Percentiles rank a stretch among this genome's conserved stretches.
Conservation (phyloP, 2,113 vertebrate genomes). For the Catharus minimus region DNA sequence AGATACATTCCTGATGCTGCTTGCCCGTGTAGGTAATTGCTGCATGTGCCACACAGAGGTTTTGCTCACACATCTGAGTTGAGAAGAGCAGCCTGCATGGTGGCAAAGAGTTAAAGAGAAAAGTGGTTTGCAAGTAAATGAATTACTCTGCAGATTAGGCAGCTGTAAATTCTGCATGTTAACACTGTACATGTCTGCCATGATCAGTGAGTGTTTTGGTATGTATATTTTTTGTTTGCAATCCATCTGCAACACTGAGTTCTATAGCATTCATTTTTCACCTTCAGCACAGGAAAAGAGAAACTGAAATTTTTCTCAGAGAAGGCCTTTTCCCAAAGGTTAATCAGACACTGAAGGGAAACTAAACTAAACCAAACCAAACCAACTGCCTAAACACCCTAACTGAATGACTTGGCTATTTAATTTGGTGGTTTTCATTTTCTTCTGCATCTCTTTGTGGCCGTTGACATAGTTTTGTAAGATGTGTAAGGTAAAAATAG, state of each 20-base stretch:
- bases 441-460: neutral
- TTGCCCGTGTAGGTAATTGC: neutral
- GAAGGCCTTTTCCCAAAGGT: slow-evolving; percentile 1
- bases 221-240: neutral
- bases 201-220: neutral
- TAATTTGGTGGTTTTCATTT: neutral
- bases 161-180: neutral
- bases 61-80: neutral
- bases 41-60: neutral
- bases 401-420: neutral
- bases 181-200: neutral
- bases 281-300: neutral
- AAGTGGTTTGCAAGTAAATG: neutral
- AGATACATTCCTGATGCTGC: neutral
- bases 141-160: neutral
- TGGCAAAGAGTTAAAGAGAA: neutral
- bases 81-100: neutral
- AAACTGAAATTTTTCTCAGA: neutral
- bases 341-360: slow-evolving; percentile 8
- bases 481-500: slow-evolving; percentile 12
- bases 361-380: neutral
- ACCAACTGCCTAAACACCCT: neutral
- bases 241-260: neutral
- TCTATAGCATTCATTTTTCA: neutral
- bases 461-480: neutral